phyloP scores from a whole-genome alignment of 2,113 vertebrate genomes.

The Oncorhynchus clarkii region DNA sequence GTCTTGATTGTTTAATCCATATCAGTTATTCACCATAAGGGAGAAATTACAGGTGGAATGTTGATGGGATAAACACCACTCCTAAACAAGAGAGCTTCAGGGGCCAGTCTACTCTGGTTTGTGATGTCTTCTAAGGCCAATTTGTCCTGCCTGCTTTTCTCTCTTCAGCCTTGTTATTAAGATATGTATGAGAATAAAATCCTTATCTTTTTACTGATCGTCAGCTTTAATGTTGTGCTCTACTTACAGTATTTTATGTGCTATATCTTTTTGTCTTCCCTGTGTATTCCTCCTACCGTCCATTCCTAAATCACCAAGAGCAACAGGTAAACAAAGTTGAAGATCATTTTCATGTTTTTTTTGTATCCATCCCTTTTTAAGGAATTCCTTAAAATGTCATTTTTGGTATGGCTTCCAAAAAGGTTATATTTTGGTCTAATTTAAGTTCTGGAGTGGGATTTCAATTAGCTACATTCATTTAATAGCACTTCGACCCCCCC shows the following conservation, averaged over 20 bases:
- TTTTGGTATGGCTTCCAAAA: too few species aligned
- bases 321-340: too few species aligned
- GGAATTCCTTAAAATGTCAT: too few species aligned
- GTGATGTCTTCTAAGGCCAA: constrained; percentile 60
- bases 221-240: constrained; percentile 4
- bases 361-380: too few species aligned
- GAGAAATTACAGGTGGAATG: constrained; percentile 70
- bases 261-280: too few species aligned
- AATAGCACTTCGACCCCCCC: constrained; percentile 41
- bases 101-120: constrained; percentile 55
- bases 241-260: not conserved
- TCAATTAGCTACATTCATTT: constrained; percentile 25
- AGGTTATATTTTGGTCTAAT: too few species aligned
- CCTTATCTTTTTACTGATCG: not conserved
- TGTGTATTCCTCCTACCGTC: too few species aligned
- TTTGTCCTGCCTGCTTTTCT: constrained; percentile 56
- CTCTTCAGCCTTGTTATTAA: constrained; percentile 40
- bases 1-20: constrained; percentile 74
- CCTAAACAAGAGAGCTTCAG: constrained; percentile 56
- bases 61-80: constrained; percentile 61
- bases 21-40: constrained; percentile 71
- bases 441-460: not conserved
- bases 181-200: constrained; percentile 30
- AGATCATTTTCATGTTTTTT: too few species aligned
- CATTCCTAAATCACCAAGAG: too few species aligned